Conservation (phyloP, 35 echinoderm and acorn worm species). For the Hemicentrotus pulcherrimus region DNA sequence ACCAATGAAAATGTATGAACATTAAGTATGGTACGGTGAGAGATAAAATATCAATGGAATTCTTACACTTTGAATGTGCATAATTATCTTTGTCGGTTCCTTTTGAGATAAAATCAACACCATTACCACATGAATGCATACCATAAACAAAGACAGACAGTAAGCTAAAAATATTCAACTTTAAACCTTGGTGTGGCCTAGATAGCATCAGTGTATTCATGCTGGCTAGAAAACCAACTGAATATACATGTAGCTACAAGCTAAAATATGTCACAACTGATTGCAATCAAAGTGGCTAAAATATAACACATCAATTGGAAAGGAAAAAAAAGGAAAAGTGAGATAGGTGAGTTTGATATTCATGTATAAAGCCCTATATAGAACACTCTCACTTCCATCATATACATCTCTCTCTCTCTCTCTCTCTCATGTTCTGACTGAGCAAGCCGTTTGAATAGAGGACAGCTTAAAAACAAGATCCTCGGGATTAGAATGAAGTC, state of each 20-base stretch:
- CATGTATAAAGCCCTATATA: neutral
- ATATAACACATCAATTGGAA: no score
- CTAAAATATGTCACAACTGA: no score
- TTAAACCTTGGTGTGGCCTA: neutral
- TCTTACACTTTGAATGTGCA: neutral
- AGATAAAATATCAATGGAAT: neutral
- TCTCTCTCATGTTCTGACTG: neutral
- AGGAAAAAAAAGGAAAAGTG: neutral
- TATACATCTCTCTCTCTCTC: neutral
- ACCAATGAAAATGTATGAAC: no score
- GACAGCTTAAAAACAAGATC: neutral
- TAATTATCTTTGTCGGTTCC: neutral
- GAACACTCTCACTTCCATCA: neutral
- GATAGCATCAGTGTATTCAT: neutral
- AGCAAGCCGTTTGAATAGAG: neutral
- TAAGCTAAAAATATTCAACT: no score
- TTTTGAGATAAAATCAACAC: neutral
- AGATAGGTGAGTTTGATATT: neutral
- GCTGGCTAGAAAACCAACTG: neutral
- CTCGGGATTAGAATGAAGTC: neutral
- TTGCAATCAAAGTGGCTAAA: no score
- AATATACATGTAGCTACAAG: no score
- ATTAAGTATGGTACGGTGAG: neutral
- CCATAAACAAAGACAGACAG: neutral
- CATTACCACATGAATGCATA: neutral